These are phyloP conservation scores for Orchesella cincta DNA, from an alignment of 1,140 invertebrate species.

Conservation along the genomic window DNA sequence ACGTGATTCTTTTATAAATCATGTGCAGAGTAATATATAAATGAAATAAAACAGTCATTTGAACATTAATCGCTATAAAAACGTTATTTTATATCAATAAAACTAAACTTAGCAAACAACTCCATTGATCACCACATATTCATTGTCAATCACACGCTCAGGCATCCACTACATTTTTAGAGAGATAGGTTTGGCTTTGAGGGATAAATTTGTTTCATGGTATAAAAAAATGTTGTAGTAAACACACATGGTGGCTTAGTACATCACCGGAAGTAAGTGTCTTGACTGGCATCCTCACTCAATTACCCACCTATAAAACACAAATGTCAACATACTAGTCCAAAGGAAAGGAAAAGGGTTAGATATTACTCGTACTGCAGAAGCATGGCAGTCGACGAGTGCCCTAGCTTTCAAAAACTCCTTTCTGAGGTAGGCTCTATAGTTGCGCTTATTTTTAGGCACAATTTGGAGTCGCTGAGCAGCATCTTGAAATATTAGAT, in stretches of 20 bases:
- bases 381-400: constrained; percentile 75
- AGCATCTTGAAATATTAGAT: constrained; percentile 90
- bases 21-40: too few relatives aligned
- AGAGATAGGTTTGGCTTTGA: neutral
- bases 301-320: constrained; percentile 12
- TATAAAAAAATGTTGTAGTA: neutral
- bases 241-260: neutral
- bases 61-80: too few relatives aligned
- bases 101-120: neutral
- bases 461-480: constrained; percentile 78
- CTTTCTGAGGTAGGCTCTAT: constrained; percentile 69
- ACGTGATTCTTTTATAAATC: too few relatives aligned
- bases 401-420: constrained; percentile 75
- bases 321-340: neutral
- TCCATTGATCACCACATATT: neutral
- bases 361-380: constrained; percentile 52
- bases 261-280: neutral
- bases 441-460: constrained; percentile 65
- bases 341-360: neutral
- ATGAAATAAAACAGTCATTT: too few relatives aligned
- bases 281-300: neutral
- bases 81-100: too few relatives aligned
- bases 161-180: neutral
- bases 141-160: neutral
- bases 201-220: neutral